Conservation (phyloP, 2,888 invertebrate species). For the Theretra japonica region DNA sequence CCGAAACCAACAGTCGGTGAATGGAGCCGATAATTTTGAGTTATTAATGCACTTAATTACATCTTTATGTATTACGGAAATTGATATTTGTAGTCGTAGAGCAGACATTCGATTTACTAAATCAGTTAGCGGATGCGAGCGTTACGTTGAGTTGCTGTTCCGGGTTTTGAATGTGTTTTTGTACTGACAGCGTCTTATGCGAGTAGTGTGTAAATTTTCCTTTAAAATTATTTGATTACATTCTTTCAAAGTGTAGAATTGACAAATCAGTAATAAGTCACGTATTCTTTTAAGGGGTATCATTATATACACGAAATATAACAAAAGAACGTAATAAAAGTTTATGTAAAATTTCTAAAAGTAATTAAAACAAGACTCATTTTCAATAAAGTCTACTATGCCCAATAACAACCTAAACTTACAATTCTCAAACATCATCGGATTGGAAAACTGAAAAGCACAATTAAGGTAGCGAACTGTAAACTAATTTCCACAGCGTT, state of each 20-base stretch:
- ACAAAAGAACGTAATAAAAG: too few relatives aligned
- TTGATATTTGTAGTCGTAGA: constrained; percentile 4
- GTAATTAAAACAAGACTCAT: too few relatives aligned
- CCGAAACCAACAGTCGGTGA: constrained; percentile 3
- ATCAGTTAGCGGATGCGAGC: constrained; percentile 18
- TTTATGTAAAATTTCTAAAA: too few relatives aligned
- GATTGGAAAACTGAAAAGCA: neutral
- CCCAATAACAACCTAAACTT: too few relatives aligned
- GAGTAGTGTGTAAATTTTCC: neutral
- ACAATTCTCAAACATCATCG: neutral
- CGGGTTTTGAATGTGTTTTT: constrained; percentile 15
- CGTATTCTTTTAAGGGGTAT: too few relatives aligned
- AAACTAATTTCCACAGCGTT: constrained; percentile 9
- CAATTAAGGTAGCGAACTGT: neutral
- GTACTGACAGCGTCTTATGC: neutral
- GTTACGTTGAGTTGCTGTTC: neutral
- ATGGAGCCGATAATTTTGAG: constrained; percentile 13
- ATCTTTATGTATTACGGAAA: constrained; percentile 24
- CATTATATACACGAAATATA: too few relatives aligned
- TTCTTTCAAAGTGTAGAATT: too few relatives aligned
- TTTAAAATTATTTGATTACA: too few relatives aligned
- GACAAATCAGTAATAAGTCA: too few relatives aligned
- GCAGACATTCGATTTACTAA: constrained; percentile 13
- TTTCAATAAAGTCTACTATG: too few relatives aligned
- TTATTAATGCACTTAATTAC: constrained; percentile 13